Conservation (phyloP, 2,113 vertebrate genomes). For the Desmodus rotundus region DNA sequence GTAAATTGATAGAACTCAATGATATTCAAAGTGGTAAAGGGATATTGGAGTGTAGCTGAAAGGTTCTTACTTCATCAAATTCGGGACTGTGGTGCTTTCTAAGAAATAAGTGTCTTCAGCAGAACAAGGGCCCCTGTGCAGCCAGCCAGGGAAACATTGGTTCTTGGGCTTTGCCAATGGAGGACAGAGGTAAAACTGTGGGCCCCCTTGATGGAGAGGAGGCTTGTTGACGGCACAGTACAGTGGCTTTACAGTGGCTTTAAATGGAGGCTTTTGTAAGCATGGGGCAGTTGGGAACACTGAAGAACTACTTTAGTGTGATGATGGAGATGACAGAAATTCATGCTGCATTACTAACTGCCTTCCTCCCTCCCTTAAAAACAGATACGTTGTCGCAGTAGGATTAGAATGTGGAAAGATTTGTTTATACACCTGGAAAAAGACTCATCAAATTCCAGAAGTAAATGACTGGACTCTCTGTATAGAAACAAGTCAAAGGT, state of each 20-base stretch:
- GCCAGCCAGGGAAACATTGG: background rate
- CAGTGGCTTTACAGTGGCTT: background rate
- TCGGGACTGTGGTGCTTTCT: background rate
- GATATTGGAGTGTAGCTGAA: background rate
- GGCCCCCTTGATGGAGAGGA: background rate
- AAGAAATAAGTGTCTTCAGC: background rate
- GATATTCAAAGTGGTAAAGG: background rate
- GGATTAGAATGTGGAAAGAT: conserved; percentile 93
- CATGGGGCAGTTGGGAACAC: background rate
- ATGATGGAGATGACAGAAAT: background rate
- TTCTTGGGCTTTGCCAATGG: background rate
- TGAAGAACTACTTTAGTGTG: background rate
- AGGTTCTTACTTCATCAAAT: background rate
- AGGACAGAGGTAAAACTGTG: background rate
- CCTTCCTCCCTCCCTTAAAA: background rate
- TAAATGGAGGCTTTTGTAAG: background rate
- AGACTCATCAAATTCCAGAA: conserved; percentile 74
- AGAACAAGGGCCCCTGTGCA: background rate
- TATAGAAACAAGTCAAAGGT: conserved; percentile 85
- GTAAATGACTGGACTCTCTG: conserved; percentile 86
- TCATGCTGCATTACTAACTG: background rate
- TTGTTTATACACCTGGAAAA: conserved; percentile 89
- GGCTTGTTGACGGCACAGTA: background rate
- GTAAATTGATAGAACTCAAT: background rate
- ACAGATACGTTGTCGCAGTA: conserved; percentile 88